Evolutionary conservation across 2,797 vertebrate species (phyloP).

Genomic region (Clarias fuscus): DNA sequence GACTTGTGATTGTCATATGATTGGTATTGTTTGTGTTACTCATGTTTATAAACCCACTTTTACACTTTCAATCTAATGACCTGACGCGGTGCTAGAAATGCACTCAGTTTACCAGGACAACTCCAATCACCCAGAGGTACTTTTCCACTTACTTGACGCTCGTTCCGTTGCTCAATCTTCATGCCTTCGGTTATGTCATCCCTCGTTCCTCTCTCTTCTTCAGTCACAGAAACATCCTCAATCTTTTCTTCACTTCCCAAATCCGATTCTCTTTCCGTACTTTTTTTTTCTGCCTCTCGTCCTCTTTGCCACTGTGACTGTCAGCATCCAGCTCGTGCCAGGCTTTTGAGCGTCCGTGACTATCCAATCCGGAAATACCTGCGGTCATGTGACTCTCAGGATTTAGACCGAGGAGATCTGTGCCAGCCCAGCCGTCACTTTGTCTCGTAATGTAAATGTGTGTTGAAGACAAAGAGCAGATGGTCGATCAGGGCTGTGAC

Average conservation of each 20-base stretch:
- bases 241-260: constrained; percentile 19
- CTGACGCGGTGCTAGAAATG: not conserved
- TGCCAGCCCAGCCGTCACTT: constrained; percentile 26
- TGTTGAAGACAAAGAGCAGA: constrained; percentile 64
- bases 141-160: constrained; percentile 67
- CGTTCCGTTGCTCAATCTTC: constrained; percentile 59
- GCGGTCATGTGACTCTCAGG: constrained; percentile 63
- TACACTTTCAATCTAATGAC: not conserved
- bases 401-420: constrained; percentile 57
- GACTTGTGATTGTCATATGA: not conserved
- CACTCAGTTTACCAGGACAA: not conserved
- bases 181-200: constrained; percentile 67
- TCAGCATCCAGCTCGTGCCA: constrained; percentile 54
- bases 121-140: not conserved
- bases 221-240: constrained; percentile 10
- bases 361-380: constrained; percentile 62
- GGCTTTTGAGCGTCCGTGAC: constrained; percentile 64
- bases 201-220: constrained; percentile 37
- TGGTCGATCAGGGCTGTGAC: constrained; percentile 71
- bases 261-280: not conserved
- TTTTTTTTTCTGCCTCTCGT: not conserved
- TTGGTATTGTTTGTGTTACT: not conserved
- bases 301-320: constrained; percentile 55
- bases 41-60: not conserved
- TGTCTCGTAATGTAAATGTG: constrained; percentile 39